Evolutionary conservation across 2,113 vertebrate species (phyloP), one percentile per base, ranked within the genome.

Genomic region (Forbesichthys agassizii): DNA sequence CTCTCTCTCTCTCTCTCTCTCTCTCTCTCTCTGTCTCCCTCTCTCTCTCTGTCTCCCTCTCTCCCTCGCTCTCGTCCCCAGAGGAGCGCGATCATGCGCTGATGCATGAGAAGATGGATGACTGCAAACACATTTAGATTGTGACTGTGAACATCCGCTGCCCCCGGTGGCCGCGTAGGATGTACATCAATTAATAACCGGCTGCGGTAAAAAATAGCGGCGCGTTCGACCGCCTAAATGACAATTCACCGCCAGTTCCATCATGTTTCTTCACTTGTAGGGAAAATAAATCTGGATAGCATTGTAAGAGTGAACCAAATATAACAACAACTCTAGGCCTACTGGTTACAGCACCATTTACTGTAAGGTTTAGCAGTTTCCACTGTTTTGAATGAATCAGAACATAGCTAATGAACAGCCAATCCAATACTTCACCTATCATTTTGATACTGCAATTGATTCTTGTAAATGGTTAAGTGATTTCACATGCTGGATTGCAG

Each of bases 121-220:
- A 33, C 27, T 16, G 57, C 42, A 20, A 46, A 58, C 42, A 48
- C 1, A 20, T 60, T 64, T 16, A 42, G 52, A 71, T 72, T 71
- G 4, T 20, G 60, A 70, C 11, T 3, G 48, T 61, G 54, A 42
- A 60, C 61, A 61, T 53, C 61, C 54, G 11, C 9, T 49, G 57
- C 42, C 48, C 47, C 61, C 47, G 47, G 64, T 71, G 55, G 49
- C 33, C 56, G 59, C 27, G 10, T 33, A 48, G 1, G 11, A 62
- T 27, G 33, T 64, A 63, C 57, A 62, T 72, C 51, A 20, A 46
- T 72, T 49, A 68, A 74, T 78, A 55, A n/a, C 66, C 46, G 49
- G 16, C 52, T 3, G n/a, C 12, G 18, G 52, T 18, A 48, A 59
- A 16, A 65, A 27, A 27, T 1, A 27, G 27, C 27, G 27, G 57